phyloP scores from a whole-genome alignment of 2,113 vertebrate genomes.

The Merops nubicus region DNA sequence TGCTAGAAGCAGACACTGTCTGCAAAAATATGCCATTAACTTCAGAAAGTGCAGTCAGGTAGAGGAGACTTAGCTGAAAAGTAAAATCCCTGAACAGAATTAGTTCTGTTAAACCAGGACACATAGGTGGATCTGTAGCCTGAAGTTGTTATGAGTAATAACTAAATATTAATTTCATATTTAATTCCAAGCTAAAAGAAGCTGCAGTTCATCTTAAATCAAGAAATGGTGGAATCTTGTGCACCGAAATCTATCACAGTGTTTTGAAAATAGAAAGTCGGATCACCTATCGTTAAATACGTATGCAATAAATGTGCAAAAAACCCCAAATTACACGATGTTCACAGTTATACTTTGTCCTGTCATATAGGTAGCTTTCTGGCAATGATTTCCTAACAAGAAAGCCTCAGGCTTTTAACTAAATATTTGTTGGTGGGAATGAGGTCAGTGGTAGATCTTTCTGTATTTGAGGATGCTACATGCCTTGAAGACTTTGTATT shows the following conservation, averaged over 20 bases:
- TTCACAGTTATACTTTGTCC: neutral
- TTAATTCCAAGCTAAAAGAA: neutral
- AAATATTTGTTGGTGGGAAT: neutral
- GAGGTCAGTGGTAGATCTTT: neutral
- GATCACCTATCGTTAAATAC: neutral
- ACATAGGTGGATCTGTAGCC: neutral
- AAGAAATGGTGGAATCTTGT: neutral
- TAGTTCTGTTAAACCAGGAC: too few species aligned
- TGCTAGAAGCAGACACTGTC: too few species aligned
- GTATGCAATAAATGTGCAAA: neutral
- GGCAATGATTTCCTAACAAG: neutral
- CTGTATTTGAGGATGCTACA: neutral
- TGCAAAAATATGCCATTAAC: too few species aligned
- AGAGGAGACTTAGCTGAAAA: too few species aligned
- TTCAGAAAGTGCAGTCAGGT: too few species aligned
- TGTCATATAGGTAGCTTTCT: neutral
- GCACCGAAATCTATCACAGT: neutral
- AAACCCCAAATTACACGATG: accelerated
- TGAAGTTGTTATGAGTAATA: neutral
- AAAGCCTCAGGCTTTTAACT: neutral
- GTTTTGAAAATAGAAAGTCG: neutral
- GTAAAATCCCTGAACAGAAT: too few species aligned
- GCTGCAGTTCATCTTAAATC: neutral
- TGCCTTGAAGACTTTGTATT: neutral
- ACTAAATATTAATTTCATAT: neutral